Conservation (phyloP, 1,140 invertebrate genomes). For the Drosophila micromelanica region DNA sequence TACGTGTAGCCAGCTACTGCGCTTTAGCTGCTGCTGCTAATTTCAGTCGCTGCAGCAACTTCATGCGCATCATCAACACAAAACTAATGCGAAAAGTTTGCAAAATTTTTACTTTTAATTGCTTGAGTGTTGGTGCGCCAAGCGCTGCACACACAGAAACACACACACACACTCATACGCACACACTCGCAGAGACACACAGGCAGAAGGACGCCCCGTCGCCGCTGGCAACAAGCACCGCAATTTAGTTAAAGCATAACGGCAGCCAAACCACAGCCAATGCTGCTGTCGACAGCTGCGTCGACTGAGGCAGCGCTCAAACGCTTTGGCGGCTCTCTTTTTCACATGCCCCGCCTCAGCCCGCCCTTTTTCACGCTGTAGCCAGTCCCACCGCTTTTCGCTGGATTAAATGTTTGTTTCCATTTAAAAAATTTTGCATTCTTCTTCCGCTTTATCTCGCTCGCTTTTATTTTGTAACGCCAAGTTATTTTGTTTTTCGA, state of each 20-base stretch:
- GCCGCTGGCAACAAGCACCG: constrained; percentile 61
- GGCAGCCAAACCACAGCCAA: constrained; percentile 56
- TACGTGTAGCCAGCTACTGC: constrained; percentile 30
- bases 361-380: neutral
- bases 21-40: constrained; percentile 69
- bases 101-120: constrained; percentile 80
- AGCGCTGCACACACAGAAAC: constrained; percentile 40
- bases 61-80: constrained; percentile 71
- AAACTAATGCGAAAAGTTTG: constrained; percentile 78
- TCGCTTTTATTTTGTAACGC: constrained; percentile 29
- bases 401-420: constrained; percentile 50
- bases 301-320: constrained; percentile 28
- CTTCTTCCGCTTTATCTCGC: neutral
- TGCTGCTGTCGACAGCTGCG: constrained; percentile 35
- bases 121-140: constrained; percentile 69
- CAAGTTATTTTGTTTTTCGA: constrained; percentile 26
- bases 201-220: constrained; percentile 13
- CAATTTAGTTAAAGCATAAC: constrained; percentile 81
- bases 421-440: constrained; percentile 31
- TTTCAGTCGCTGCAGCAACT: constrained; percentile 61
- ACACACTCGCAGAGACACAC: neutral
- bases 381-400: neutral
- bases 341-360: neutral
- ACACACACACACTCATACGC: constrained; percentile 5
- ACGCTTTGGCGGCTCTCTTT: constrained; percentile 14